phyloP scores from a whole-genome alignment of 2,888 invertebrate genomes.

The Frankliniella fusca region DNA sequence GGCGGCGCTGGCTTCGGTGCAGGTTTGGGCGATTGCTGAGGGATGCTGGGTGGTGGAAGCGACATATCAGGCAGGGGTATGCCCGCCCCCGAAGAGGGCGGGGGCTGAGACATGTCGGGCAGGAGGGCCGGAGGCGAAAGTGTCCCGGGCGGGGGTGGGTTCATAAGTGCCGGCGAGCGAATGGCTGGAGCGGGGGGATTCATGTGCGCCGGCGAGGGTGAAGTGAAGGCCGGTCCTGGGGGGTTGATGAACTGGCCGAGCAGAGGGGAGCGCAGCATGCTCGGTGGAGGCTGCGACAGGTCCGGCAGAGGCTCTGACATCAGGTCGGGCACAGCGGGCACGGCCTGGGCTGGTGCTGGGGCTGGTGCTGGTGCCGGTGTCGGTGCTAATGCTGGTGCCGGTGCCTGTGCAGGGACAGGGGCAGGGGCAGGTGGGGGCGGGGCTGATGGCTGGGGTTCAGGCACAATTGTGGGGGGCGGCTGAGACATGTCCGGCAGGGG shows the following conservation, averaged over 20 bases:
- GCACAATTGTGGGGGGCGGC: slow-evolving; percentile 11
- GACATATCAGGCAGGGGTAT: not conserved
- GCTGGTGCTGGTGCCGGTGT: slow-evolving; percentile 38
- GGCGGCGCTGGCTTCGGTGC: slow-evolving; percentile 29
- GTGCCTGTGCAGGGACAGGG: slow-evolving; percentile 35
- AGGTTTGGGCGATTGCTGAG: slow-evolving; percentile 23
- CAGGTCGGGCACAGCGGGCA: not conserved
- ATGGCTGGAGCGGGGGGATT: not conserved
- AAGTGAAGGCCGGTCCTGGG: not conserved
- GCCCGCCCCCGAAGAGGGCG: not conserved
- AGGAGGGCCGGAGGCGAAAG: slow-evolving; percentile 25
- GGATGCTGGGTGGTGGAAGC: slow-evolving; percentile 27
- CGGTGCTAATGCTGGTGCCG: slow-evolving; percentile 36
- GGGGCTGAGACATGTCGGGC: slow-evolving; percentile 27
- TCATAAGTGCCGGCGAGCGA: slow-evolving; percentile 27
- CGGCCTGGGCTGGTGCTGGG: slow-evolving; percentile 34
- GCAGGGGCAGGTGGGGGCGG: not conserved
- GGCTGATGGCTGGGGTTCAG: not conserved
- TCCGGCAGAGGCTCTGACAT: slow-evolving; percentile 26
- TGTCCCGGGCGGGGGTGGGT: slow-evolving; percentile 9
- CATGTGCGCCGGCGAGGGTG: slow-evolving; percentile 30
- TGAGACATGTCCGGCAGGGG: slow-evolving; percentile 29
- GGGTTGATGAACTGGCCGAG: slow-evolving; percentile 28
- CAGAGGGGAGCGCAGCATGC: slow-evolving; percentile 24
- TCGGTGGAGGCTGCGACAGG: slow-evolving; percentile 1